Evolutionary conservation across 1,140 invertebrate species (phyloP).

Genomic region (Danaus melanippus): DNA sequence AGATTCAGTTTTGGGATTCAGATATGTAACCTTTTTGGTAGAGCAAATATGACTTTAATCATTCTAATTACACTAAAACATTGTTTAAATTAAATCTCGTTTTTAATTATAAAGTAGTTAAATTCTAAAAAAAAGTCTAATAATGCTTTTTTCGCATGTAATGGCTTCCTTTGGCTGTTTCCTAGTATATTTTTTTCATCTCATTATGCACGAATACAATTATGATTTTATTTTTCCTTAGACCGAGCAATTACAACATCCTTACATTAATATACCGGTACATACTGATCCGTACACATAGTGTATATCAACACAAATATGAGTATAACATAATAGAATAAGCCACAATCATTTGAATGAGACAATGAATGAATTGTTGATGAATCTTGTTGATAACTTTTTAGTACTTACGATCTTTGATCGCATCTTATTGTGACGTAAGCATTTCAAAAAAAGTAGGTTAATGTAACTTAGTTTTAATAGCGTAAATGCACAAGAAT

Average conservation of each 20-base stretch:
- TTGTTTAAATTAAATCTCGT: not conserved
- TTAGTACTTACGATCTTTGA: slow-evolving; percentile 13
- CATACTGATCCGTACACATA: too few species aligned
- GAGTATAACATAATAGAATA: slow-evolving; percentile 13
- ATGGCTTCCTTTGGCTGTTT: slow-evolving; percentile 14
- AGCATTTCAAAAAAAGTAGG: not conserved
- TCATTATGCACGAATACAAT: slow-evolving; percentile 12
- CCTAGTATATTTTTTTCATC: slow-evolving; percentile 13
- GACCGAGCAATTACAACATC: slow-evolving; percentile 11
- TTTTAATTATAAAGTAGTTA: too few species aligned
- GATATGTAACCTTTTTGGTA: not conserved
- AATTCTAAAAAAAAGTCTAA: too few species aligned
- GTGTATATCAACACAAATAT: slow-evolving; percentile 3
- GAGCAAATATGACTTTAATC: not conserved
- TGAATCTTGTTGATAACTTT: slow-evolving; percentile 15
- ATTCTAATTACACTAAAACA: slow-evolving; percentile 1
- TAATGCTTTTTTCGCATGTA: slow-evolving; percentile 5
- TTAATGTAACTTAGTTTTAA: too few species aligned
- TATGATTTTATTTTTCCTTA: slow-evolving; percentile 14
- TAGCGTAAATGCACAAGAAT: too few species aligned
- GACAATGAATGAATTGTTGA: slow-evolving; percentile 18
- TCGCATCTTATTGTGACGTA: slow-evolving; percentile 12
- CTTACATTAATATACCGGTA: slow-evolving; percentile 9
- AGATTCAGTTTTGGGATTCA: too few species aligned
- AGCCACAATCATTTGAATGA: slow-evolving; percentile 16